Base-by-base conservation (phyloP, 2,113 vertebrate genomes). In the Siphamia tubifer region DNA sequence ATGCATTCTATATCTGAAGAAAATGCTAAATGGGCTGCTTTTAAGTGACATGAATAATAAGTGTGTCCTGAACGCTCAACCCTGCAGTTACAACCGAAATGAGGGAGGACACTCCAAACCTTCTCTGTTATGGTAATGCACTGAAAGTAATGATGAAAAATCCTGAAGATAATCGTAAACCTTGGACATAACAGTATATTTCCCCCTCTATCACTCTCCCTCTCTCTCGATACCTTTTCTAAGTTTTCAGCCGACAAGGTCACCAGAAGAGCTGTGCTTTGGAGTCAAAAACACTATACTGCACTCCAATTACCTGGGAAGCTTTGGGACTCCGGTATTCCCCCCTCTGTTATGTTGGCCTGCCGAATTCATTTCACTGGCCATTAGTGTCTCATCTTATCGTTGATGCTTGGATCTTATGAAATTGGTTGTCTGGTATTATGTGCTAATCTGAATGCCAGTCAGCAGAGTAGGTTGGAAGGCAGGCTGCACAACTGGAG, bases 291-390 rank as follows among this genome's bases (percentile, higher is more conserved):
- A 67, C 70, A 66, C 57, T 63, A 54, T 44, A 32, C 71, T 58
- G 55, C 76, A 74, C 83, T 88, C 72, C 87, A 88, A 87, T 90
- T 89, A 89, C 83, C 83, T 76, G 68, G 53, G 87, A 78, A 76
- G 84, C 87, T 82, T 56, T 82, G 87, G 79, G 89, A 90, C 81
- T 65, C 63, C 13, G 42, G 85, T 84, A 89, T 88, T 90, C 87
- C 89, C 87, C 53, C 52, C 68, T 75, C 81, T 82, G 78, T 86
- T 84, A 69, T 64, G 53, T 63, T 42, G 71, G 66, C 66, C 74
- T 31, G 54, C 77, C 69, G 76, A 84, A 88, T 74, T 87, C 74
- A 88, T 84, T 86, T 80, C 74, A 78, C 69, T 1, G 38, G 64
- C 71, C 70, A 84, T 87, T 90, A 89, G 74, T 57, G 85, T 79